A percentile compares a stretch with the other conserved stretches of the same genome.
phyloP scores from a whole-genome alignment of 2,888 invertebrate genomes.

The Aphodius granarius region DNA sequence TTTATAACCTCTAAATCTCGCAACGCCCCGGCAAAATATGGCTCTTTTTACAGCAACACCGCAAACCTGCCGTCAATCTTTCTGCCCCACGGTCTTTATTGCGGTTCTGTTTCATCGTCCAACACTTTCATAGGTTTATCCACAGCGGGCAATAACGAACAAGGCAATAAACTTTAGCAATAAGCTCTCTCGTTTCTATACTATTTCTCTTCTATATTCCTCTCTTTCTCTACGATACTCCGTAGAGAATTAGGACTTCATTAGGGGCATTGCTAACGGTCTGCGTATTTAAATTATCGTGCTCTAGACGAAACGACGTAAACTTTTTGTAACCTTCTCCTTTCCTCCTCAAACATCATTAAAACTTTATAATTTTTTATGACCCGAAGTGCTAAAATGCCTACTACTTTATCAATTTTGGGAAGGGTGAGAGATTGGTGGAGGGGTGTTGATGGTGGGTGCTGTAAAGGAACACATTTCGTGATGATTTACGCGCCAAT shows the following conservation, averaged over 20 bases:
- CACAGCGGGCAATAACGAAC: background rate
- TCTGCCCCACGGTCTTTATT: background rate
- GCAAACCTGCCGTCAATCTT: background rate
- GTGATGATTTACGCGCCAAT: constrained; percentile 11
- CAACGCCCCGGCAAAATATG: background rate
- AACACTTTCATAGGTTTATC: background rate
- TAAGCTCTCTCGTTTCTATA: background rate
- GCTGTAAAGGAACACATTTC: constrained; percentile 3
- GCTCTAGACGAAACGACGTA: background rate
- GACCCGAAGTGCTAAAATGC: background rate
- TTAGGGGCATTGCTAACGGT: background rate
- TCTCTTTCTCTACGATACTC: background rate
- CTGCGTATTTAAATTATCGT: background rate
- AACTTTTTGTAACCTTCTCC: background rate
- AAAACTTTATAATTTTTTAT: background rate
- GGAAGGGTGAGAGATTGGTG: background rate
- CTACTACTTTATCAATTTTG: background rate
- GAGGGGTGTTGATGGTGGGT: background rate
- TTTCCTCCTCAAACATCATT: background rate
- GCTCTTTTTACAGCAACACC: background rate
- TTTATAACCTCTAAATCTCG: background rate
- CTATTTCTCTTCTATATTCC: background rate
- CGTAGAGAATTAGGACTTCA: background rate
- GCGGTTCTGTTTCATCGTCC: background rate
- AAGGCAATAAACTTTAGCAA: background rate